These are phyloP conservation scores for Oreochromis tanganicae DNA, from an alignment of 2,113 vertebrate species.

Conservation along the genomic window DNA sequence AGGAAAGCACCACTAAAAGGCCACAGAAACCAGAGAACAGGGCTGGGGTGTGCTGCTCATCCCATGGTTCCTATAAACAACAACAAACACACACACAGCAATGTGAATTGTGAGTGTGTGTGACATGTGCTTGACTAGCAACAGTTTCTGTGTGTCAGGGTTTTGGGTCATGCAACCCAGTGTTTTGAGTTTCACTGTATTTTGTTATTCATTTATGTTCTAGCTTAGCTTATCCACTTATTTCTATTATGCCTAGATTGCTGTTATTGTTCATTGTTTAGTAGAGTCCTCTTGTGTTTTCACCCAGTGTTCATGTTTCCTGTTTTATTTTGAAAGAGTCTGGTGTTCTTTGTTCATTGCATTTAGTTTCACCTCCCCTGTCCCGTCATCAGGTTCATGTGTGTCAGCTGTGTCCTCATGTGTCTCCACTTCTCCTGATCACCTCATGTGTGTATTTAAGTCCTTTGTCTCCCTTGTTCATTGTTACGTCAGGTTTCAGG, in stretches of 20 bases:
- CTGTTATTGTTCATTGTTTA: neutral
- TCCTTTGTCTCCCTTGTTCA: neutral
- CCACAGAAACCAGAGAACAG: slow-evolving; percentile 96
- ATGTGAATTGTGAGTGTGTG: neutral
- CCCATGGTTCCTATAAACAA: slow-evolving; percentile 86
- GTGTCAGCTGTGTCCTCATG: neutral
- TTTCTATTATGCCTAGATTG: neutral
- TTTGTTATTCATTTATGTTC: neutral
- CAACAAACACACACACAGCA: slow-evolving; percentile 19
- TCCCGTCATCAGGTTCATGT: neutral
- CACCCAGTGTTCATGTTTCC: neutral
- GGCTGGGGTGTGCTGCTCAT: slow-evolving; percentile 90
- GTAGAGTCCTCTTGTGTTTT: neutral
- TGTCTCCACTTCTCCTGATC: neutral
- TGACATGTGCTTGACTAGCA: neutral
- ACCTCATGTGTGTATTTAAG: neutral
- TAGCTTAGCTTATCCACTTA: neutral
- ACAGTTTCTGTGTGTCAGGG: neutral
- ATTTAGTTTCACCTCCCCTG: neutral
- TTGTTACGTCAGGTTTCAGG: too few species aligned
- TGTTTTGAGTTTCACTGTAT: neutral
- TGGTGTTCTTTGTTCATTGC: neutral
- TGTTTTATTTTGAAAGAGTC: neutral
- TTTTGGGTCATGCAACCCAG: neutral
- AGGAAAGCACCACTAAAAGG: slow-evolving; percentile 88